Conservation (phyloP, 2,888 invertebrate genomes). For the Pheosia gnoma region DNA sequence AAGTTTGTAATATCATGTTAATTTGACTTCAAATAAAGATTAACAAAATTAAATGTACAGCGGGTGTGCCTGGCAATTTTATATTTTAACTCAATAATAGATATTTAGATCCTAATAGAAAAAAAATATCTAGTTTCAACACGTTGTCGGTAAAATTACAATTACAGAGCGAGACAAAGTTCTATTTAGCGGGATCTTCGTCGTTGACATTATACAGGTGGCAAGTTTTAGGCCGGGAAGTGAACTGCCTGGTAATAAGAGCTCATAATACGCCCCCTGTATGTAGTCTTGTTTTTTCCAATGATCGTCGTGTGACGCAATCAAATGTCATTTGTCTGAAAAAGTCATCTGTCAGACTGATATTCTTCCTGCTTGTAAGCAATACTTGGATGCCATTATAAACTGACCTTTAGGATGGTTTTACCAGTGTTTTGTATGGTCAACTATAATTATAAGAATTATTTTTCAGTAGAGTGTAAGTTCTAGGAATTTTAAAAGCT, state of each 20-base stretch:
- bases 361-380: conserved; percentile 23
- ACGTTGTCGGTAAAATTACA: too few species aligned
- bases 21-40: neutral
- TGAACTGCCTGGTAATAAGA: too few species aligned
- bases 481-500: neutral
- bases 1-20: neutral
- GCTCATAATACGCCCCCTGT: too few species aligned
- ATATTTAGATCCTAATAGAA: too few species aligned
- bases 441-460: neutral
- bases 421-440: neutral
- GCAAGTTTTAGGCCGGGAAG: too few species aligned
- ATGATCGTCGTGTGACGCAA: conserved; percentile 12
- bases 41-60: neutral
- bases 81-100: too few species aligned
- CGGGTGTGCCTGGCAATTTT: too few species aligned
- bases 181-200: too few species aligned
- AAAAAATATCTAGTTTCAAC: too few species aligned
- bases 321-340: conserved; percentile 30
- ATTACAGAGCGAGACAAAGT: too few species aligned
- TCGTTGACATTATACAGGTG: too few species aligned
- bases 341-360: conserved; percentile 20
- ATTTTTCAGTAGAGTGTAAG: neutral
- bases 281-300: neutral
- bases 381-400: conserved; percentile 6
- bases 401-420: conserved; percentile 23